Evolutionary conservation across 2,797 vertebrate species (phyloP), one percentile per base, ranked within the genome.

Genomic region (Sphenopsis melanotis): DNA sequence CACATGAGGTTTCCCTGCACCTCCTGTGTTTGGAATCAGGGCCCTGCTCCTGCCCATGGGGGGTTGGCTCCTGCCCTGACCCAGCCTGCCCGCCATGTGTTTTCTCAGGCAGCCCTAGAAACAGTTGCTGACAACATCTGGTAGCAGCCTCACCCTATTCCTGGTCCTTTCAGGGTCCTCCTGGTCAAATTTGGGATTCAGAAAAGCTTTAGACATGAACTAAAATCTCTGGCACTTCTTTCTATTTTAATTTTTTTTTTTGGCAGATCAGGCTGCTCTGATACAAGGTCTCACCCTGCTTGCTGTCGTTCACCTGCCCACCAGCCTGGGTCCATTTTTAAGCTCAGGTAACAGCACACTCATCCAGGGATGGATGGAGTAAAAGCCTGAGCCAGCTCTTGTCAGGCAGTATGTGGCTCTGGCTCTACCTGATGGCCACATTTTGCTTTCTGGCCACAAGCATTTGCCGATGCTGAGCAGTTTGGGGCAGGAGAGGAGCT

Each of bases 1-100:
- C 74, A 59, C 90, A 61, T 5, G 3, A 23, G 32, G 57, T 57
- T 91, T 36, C 47, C 13, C n/a, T 50, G 65, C 56, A 57, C 41
- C 65, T 75, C 65, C 65, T 36, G 50, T 22, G 11, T 49, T 53
- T 63, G 42, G 59, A 92, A 63, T 41, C 65, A 63, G 39, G 8
- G 5, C 80, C n/a, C 76, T 0, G 1, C 46, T 93, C 61, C 77
- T 86, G 69, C 56, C 76, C 47, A 3, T 24, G 52, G 0, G 0
- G 50, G 21, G 14, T 6, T 78, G 86, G 65, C 30, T 93, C 42
- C 83, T 77, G 50, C 63, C 49, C 42, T 56, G 49, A 71, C 74
- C 61, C 32, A 1, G 41, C 59, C 47, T 22, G 32, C 52, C 68
- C 0, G 0, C 50, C 76, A 9, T 1, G 0, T 3, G 0, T 60